These are phyloP conservation scores for Solea senegalensis DNA, from an alignment of 2,113 vertebrate species.

Conservation along the genomic window DNA sequence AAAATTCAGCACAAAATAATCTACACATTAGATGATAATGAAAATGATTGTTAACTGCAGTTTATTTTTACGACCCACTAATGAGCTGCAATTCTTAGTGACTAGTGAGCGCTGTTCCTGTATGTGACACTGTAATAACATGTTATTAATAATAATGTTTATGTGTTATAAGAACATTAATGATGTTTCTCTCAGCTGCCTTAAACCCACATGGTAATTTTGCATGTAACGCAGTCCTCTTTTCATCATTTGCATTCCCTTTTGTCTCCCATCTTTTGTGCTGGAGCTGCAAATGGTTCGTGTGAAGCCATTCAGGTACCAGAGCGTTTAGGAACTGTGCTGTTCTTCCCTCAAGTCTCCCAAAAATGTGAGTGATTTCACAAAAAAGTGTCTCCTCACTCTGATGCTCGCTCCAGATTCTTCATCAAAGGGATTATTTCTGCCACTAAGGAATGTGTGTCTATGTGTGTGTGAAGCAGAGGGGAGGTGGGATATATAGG, in stretches of 20 bases:
- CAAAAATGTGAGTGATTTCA: slow-evolving; percentile 28
- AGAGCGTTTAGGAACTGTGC: neutral
- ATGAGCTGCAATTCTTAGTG: slow-evolving; percentile 32
- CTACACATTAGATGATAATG: no score
- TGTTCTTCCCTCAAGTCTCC: neutral
- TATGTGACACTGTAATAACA: slow-evolving; percentile 2
- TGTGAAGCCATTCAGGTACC: neutral
- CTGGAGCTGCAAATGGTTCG: neutral
- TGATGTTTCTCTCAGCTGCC: neutral
- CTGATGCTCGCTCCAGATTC: slow-evolving; percentile 32
- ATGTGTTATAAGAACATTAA: neutral
- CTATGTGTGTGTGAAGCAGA: slow-evolving; percentile 24
- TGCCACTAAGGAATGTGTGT: neutral
- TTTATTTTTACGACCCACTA: slow-evolving; percentile 44
- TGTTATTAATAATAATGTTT: neutral
- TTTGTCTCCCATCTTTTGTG: neutral
- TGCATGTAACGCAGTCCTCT: neutral
- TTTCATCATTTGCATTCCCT: neutral
- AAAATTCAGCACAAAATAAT: no score
- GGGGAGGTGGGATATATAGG: slow-evolving; percentile 14
- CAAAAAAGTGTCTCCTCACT: slow-evolving; percentile 28
- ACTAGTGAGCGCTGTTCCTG: slow-evolving; percentile 6
- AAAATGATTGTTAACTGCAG: slow-evolving; percentile 19
- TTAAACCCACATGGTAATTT: slow-evolving; percentile 7
- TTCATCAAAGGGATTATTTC: slow-evolving; percentile 41